Conservation (phyloP, 1,140 invertebrate species). For the Trichonephila clavata region DNA sequence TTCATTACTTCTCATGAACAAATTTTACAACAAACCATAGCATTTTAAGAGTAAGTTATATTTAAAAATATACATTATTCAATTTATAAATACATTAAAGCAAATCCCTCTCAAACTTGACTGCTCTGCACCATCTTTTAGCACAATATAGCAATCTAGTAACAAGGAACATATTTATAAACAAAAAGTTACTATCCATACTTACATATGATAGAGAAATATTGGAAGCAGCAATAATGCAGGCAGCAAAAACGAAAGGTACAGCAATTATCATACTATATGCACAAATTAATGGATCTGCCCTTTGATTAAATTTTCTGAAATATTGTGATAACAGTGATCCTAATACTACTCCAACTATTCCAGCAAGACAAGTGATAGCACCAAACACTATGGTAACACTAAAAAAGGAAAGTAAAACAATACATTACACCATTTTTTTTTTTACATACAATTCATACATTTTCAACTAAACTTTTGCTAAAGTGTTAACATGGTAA, state of each 20-base stretch:
- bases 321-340: conserved; percentile 88
- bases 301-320: conserved; percentile 85
- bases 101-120: too few species aligned
- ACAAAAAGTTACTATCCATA: background rate
- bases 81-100: too few species aligned
- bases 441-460: background rate
- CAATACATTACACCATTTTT: background rate
- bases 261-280: conserved; percentile 91
- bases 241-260: conserved; percentile 90
- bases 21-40: too few species aligned
- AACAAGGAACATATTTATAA: too few species aligned
- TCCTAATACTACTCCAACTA: conserved; percentile 95
- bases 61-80: too few species aligned
- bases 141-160: too few species aligned
- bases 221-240: conserved; percentile 86
- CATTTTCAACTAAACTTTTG: background rate
- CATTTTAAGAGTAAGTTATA: too few species aligned
- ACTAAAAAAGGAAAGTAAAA: conserved; percentile 82
- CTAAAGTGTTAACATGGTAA: background rate
- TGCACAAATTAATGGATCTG: conserved; percentile 96
- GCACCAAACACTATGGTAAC: conserved; percentile 95
- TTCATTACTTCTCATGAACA: too few species aligned
- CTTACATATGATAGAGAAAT: conserved; percentile 86
- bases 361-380: conserved; percentile 94
- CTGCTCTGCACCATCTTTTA: too few species aligned